These are phyloP conservation scores for Seira musarum DNA, from an alignment of 2,888 invertebrate genomes.

Conservation along the genomic window DNA sequence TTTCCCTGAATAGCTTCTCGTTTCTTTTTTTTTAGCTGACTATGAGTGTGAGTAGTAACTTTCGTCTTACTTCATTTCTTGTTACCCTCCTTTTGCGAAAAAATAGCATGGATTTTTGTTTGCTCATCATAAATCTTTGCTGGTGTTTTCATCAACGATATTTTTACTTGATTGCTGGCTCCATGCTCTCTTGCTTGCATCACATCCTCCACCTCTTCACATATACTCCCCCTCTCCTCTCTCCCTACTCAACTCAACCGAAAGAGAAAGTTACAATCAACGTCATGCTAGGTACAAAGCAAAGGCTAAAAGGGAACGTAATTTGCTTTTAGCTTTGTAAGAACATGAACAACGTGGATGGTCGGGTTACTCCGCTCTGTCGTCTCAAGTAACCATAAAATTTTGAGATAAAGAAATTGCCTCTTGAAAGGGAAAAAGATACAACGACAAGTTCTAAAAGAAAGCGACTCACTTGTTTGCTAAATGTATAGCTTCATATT, in stretches of 20 bases:
- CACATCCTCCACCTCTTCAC: neutral
- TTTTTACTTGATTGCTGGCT: neutral
- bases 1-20: neutral
- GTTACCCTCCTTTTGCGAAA: neutral
- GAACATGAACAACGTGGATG: neutral
- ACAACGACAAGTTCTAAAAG: neutral
- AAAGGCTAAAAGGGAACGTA: neutral
- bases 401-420: too few species aligned
- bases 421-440: neutral
- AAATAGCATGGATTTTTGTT: constrained; percentile 15
- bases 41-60: neutral
- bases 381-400: neutral
- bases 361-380: too few species aligned
- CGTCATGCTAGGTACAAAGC: neutral
- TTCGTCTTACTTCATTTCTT: neutral
- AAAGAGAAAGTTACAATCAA: neutral
- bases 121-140: constrained; percentile 18
- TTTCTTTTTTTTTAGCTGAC: neutral
- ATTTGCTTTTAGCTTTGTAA: neutral
- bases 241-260: too few species aligned
- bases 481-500: too few species aligned
- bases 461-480: too few species aligned
- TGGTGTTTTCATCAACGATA: constrained; percentile 1
- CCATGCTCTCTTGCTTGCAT: too few species aligned
- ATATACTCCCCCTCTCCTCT: too few species aligned